A percentile compares a stretch with the other conserved stretches of the same genome.
These are phyloP conservation scores for Cynopterus brachyotis DNA, from an alignment of 2,113 vertebrate species.

Conservation along the genomic window DNA sequence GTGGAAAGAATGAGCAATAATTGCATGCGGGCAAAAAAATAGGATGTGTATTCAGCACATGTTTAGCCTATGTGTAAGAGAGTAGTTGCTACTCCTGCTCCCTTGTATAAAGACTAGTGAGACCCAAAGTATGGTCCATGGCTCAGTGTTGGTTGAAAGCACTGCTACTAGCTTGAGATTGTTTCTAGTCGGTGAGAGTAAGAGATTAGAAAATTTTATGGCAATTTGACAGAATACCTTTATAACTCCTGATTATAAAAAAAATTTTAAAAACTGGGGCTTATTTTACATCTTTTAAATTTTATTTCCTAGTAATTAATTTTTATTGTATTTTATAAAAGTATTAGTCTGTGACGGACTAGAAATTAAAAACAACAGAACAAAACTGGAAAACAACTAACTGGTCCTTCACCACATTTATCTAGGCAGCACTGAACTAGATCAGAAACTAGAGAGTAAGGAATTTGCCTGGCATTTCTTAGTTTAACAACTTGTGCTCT, in stretches of 20 bases:
- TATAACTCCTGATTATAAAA: not conserved
- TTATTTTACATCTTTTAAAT: not conserved
- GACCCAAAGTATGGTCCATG: not conserved
- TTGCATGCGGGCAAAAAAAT: not conserved
- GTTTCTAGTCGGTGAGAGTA: not conserved
- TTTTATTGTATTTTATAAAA: conserved; percentile 23
- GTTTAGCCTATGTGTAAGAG: not conserved
- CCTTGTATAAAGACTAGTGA: not conserved
- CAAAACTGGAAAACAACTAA: not conserved
- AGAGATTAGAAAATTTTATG: not conserved
- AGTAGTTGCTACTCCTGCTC: not conserved
- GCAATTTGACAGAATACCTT: conserved; percentile 5
- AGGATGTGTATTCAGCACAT: not conserved
- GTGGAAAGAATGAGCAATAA: not conserved
- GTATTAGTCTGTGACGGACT: not conserved
- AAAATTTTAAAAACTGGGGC: not conserved
- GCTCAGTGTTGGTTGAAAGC: not conserved
- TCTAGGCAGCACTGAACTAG: not conserved
- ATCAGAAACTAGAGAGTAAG: not conserved
- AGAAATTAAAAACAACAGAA: not conserved
- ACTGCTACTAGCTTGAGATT: not conserved
- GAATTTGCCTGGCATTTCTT: not conserved
- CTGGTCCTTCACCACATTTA: not conserved
- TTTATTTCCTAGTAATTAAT: conserved; percentile 39
- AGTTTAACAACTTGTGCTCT: not conserved